Base-by-base conservation (phyloP, 2,113 vertebrate genomes). In the Grallaria varia region DNA sequence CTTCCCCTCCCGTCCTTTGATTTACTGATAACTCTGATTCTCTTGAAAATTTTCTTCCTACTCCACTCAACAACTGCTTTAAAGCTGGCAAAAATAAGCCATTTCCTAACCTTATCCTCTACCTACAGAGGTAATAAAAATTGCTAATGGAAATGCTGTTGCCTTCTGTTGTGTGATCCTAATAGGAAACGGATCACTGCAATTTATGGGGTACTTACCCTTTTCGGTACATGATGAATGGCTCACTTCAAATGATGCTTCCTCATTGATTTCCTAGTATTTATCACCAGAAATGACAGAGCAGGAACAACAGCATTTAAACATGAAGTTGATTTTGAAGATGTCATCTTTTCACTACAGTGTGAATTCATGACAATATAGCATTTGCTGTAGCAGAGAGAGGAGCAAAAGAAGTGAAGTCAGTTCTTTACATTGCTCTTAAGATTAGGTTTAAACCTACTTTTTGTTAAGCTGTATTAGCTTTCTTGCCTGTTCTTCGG, bases 261-360 rank as follows among this genome's bases (percentile, higher is more conserved):
- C 92, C 96, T 97, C 96, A 97, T 85, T 91, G 96, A 97, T 97
- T 98, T 97, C 95, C 97, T 92, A 95, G 96, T 95, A 86, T 98
- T 98, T 97, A 94, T 97, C 96, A 97, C 95, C 91, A 97, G 91
- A 90, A 97, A 87, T 0, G 78, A 80, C 77, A 90, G 77, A 88
- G 72, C 93, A 87, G 85, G 95, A 96, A 98, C 95, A 97, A 90
- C 69, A 81, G 94, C 73, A 58, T 95, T 95, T 96, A 97, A 98
- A 98, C 97, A 92, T 98, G 97, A 97, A 97, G 97, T 97, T 98
- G 98, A 98, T 98, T 98, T 98, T 98, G 97, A 97, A 97, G 97
- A 98, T 97, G 97, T 64, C 27, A 60, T 95, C 87, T 90, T 97
- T 97, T 96, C 96, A 93, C 93, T 87, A 17, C 24, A 4, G 87